Percentiles rank a stretch among this genome's conserved stretches.
Conservation (phyloP, 92 coral and sea anemone species). For the Porites lobata region DNA sequence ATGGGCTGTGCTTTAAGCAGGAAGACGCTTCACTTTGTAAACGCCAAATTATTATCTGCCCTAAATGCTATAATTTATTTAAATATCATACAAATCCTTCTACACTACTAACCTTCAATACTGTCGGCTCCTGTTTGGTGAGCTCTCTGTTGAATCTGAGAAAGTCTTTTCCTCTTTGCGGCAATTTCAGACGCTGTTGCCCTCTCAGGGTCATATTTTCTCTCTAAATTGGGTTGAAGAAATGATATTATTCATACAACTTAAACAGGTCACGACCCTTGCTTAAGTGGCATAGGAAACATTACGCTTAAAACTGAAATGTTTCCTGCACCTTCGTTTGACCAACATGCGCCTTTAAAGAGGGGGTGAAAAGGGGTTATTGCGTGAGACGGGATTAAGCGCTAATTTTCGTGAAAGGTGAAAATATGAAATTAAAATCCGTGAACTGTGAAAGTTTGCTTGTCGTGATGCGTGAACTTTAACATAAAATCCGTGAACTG, state of each 20-base stretch:
- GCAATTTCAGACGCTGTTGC: constrained; percentile 79
- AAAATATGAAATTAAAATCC: not conserved
- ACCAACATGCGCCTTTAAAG: not conserved
- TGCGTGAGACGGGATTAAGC: not conserved
- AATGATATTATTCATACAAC: not conserved
- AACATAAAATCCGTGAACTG: not conserved
- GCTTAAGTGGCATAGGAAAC: not conserved
- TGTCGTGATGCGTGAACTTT: not conserved
- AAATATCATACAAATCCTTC: not conserved
- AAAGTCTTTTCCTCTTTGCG: constrained; percentile 83
- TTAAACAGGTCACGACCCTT: not conserved
- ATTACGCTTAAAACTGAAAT: not conserved
- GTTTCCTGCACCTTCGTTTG: no score
- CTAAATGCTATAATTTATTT: not conserved
- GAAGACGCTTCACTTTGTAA: no score
- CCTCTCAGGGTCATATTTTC: constrained; percentile 82
- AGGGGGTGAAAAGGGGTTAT: constrained; percentile 13
- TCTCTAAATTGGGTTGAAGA: constrained; percentile 56
- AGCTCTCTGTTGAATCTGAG: constrained; percentile 76
- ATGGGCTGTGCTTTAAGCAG: no score
- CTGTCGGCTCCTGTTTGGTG: not conserved
- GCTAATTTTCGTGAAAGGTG: constrained; percentile 1
- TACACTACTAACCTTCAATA: constrained; percentile 28
- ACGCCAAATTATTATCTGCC: no score
- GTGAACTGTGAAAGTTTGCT: no score